Percentiles rank a stretch among this genome's conserved stretches.
These are phyloP conservation scores for Aurelia aurita DNA, from an alignment of 30 jellyfish, hydroid and myxozoan genomes.

Conservation along the genomic window DNA sequence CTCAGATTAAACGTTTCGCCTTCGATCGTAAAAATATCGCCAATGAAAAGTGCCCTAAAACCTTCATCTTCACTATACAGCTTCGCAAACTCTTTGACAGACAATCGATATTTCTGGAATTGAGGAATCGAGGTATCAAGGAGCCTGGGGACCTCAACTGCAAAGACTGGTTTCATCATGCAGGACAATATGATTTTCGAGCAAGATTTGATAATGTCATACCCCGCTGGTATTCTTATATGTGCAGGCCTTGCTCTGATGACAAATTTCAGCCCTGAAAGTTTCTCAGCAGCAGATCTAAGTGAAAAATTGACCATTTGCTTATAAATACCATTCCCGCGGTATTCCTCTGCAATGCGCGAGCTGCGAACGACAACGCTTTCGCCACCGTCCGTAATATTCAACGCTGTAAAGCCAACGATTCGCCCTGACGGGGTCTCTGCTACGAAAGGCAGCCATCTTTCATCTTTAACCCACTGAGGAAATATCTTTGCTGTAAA, in stretches of 20 bases:
- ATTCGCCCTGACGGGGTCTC: slow-evolving; percentile 31
- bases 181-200: slow-evolving; percentile 30
- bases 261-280: background rate
- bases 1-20: slow-evolving; percentile 42
- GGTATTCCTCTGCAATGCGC: slow-evolving; percentile 50
- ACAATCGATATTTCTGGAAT: slow-evolving; percentile 8
- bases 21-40: slow-evolving; percentile 48
- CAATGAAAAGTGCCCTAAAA: slow-evolving; percentile 11
- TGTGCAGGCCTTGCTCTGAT: slow-evolving; percentile 56
- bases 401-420: slow-evolving; percentile 55
- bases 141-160: background rate
- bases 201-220: background rate
- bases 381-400: slow-evolving; percentile 46
- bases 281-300: slow-evolving; percentile 10
- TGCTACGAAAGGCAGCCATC: slow-evolving; percentile 60
- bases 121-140: background rate
- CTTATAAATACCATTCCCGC: slow-evolving; percentile 61
- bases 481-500: slow-evolving; percentile 33
- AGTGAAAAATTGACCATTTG: slow-evolving; percentile 29
- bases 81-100: slow-evolving; percentile 15
- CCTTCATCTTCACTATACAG: background rate
- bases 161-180: slow-evolving; percentile 12
- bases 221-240: slow-evolving; percentile 35
- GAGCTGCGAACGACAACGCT: slow-evolving; percentile 60
- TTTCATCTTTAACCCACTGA: slow-evolving; percentile 46